These are phyloP conservation scores for Coptodon bakossiorum DNA, from an alignment of 2,113 vertebrate genomes.

Conservation along the genomic window DNA sequence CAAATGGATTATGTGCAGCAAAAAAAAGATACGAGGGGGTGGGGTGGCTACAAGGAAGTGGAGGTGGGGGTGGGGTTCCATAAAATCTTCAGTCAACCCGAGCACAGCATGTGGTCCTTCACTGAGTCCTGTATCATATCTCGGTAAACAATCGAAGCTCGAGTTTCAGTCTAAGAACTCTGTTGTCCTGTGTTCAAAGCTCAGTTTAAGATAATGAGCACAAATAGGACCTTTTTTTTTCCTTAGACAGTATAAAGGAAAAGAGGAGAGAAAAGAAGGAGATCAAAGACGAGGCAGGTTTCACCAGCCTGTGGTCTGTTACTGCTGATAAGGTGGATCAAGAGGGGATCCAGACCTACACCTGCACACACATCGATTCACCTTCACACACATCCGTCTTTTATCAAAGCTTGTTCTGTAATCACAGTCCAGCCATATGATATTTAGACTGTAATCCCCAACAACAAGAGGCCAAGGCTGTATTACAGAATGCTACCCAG, in stretches of 20 bases:
- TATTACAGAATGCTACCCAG: slow-evolving; percentile 3
- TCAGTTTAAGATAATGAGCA: slow-evolving; percentile 11
- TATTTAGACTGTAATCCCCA: slow-evolving; percentile 30
- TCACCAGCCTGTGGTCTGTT: slow-evolving; percentile 46
- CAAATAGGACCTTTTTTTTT: background rate
- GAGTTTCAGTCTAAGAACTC: slow-evolving; percentile 30
- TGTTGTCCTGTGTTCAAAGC: background rate
- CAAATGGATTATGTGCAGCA: slow-evolving; percentile 42
- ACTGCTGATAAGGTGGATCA: slow-evolving; percentile 58
- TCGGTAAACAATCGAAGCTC: background rate
- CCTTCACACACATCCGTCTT: background rate
- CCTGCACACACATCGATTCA: background rate
- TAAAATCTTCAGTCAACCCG: slow-evolving; percentile 7
- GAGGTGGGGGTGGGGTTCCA: slow-evolving; percentile 13
- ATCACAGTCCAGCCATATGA: slow-evolving; percentile 31
- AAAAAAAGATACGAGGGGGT: background rate
- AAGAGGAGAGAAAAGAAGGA: background rate
- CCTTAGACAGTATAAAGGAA: background rate
- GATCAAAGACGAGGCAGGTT: slow-evolving; percentile 42
- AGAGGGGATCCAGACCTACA: background rate
- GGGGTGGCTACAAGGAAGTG: background rate
- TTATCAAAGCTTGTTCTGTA: background rate
- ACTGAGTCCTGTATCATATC: background rate
- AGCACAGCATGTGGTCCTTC: background rate
- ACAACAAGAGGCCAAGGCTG: background rate